Base-by-base conservation (phyloP, 2,888 invertebrate genomes). In the Mycalesis mineus region DNA sequence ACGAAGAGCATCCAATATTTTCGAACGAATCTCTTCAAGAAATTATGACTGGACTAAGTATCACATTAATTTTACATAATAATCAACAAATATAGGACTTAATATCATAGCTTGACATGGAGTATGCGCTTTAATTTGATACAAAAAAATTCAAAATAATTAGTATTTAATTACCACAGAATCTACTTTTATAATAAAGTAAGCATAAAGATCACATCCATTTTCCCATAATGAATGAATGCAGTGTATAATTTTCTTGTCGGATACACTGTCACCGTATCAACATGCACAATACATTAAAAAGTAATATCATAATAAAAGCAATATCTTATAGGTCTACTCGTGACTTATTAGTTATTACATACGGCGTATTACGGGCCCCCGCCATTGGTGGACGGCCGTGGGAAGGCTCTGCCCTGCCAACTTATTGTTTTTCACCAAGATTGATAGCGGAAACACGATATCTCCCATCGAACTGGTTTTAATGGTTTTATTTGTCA, bases 381-480 rank as follows among this genome's bases (percentile, higher is more conserved):
- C 59, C 56, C 57, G 61, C 59, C 68, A 66, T 63, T 67, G 65
- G 66, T 60, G 64, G 58, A 55, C 60, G 60, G 64, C 68, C 79
- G 80, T 81, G 80, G 74, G 78, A 79, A 81, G 62, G 66, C 63
- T 58, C 60, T 65, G 65, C 68, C 66, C 70, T 67, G 70, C 69
- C 71, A 70, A 68, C 68, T 71, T 72, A 80, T 80, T 82, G 80
- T 84, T 77, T 78, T 73, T 68, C 71, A 68, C 65, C 62, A 67
- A 80, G 83, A 87, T 88, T 81, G 75, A 85, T 84, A 75, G 84
- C 84, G 88, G 88, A 88, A 85, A 76, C 74, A 60, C 68, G 65
- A 73, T 75, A 77, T 74, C 75, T 72, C 65, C 65, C 70, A 67
- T 71, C 73, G 66, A 73, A 73, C 73, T 74, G 69, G 67, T 79